Conservation (phyloP, 2,888 invertebrate genomes). For the Iphiclides podalirius region DNA sequence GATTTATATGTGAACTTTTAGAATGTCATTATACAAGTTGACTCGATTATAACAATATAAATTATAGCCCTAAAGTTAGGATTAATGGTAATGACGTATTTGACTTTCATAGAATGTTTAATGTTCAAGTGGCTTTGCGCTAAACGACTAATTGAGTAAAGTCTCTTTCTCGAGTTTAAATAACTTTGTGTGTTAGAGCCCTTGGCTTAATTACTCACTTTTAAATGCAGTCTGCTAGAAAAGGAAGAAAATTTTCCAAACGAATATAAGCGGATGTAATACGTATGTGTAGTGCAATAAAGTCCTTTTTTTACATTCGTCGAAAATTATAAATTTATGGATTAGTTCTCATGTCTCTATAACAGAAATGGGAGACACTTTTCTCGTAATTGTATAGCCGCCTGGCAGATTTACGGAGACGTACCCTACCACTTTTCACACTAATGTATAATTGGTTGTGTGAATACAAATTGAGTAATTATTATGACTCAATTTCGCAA, state of each 20-base stretch:
- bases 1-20: background rate
- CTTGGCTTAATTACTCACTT: conserved; percentile 14
- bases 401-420: too few relatives aligned
- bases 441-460: too few relatives aligned
- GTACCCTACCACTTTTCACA: too few relatives aligned
- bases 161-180: conserved; percentile 14
- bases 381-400: too few relatives aligned
- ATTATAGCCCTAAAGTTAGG: background rate
- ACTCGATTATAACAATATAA: background rate
- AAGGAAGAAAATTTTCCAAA: conserved; percentile 7
- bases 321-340: too few relatives aligned
- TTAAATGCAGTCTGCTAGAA: conserved; percentile 1
- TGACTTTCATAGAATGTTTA: conserved; percentile 13
- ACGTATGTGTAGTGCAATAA: too few relatives aligned
- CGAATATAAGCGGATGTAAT: background rate
- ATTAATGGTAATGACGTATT: conserved; percentile 8
- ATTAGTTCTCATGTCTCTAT: too few relatives aligned
- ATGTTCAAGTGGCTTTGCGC: conserved; percentile 10
- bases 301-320: too few relatives aligned
- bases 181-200: conserved; percentile 13
- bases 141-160: conserved; percentile 16
- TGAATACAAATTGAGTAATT: too few relatives aligned
- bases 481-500: too few relatives aligned
- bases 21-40: background rate
- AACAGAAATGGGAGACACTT: too few relatives aligned